Conservation (phyloP, 2,888 invertebrate genomes). For the Catocala nupta region DNA sequence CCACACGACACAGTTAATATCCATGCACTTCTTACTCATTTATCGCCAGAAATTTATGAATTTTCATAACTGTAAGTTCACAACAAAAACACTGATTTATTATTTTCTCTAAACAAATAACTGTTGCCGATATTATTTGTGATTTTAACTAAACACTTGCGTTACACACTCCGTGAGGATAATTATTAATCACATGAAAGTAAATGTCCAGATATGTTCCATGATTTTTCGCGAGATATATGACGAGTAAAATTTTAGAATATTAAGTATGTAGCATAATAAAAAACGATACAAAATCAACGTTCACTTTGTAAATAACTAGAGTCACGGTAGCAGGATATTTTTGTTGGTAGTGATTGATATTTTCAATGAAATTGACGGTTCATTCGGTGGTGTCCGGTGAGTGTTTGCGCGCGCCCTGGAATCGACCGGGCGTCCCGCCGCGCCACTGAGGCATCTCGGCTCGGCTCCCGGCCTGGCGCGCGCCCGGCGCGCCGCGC, state of each 20-base stretch:
- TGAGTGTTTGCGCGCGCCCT: slow-evolving; percentile 71
- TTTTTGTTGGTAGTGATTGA: slow-evolving; percentile 42
- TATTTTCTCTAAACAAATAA: background rate
- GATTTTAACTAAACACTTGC: slow-evolving; percentile 34
- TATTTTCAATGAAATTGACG: slow-evolving; percentile 63
- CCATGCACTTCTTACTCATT: slow-evolving; percentile 35
- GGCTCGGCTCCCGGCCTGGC: slow-evolving; percentile 68
- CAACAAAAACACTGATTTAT: slow-evolving; percentile 36
- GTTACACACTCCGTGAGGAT: slow-evolving; percentile 45
- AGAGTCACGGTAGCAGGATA: slow-evolving; percentile 12
- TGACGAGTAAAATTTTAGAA: slow-evolving; percentile 23
- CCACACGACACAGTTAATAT: slow-evolving; percentile 29
- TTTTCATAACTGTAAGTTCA: slow-evolving; percentile 47
- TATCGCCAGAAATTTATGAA: slow-evolving; percentile 39
- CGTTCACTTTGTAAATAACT: slow-evolving; percentile 9
- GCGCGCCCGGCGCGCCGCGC: slow-evolving; percentile 65
- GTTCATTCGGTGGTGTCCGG: slow-evolving; percentile 63
- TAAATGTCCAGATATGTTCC: slow-evolving; percentile 63
- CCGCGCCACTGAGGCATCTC: slow-evolving; percentile 83
- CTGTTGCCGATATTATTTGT: slow-evolving; percentile 30
- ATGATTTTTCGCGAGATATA: slow-evolving; percentile 56
- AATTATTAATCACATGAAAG: slow-evolving; percentile 66
- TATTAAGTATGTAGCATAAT: slow-evolving; percentile 21
- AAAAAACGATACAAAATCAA: slow-evolving; percentile 14
- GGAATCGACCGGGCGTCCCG: slow-evolving; percentile 85